A percentile compares a stretch with the other conserved stretches of the same genome.
phyloP scores from a whole-genome alignment of 2,888 invertebrate genomes.

The Aporophyla nigra region DNA sequence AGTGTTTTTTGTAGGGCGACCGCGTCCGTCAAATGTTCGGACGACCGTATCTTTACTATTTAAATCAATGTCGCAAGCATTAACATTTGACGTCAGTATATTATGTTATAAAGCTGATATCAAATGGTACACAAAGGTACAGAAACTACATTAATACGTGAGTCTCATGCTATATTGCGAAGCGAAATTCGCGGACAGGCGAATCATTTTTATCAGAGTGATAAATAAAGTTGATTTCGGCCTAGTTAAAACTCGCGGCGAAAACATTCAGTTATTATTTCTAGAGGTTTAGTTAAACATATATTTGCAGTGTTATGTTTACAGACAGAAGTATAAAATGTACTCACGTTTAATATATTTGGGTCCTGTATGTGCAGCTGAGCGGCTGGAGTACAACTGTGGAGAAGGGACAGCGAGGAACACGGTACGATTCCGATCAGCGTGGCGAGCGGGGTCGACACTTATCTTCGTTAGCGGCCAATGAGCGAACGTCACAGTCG shows the following conservation, averaged over 20 bases:
- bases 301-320: no score
- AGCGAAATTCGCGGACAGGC: slow-evolving; percentile 8
- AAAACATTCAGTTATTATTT: not conserved
- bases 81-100: not conserved
- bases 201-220: slow-evolving; percentile 25
- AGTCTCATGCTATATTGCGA: slow-evolving; percentile 9
- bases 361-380: slow-evolving; percentile 38
- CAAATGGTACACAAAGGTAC: not conserved
- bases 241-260: slow-evolving; percentile 10
- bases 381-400: slow-evolving; percentile 58
- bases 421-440: slow-evolving; percentile 37
- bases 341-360: slow-evolving; percentile 52
- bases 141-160: not conserved
- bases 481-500: slow-evolving; percentile 65
- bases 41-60: no score
- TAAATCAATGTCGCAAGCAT: not conserved
- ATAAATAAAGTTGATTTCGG: slow-evolving; percentile 9
- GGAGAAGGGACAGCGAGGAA: slow-evolving; percentile 48
- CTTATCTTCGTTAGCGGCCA: slow-evolving; percentile 70
- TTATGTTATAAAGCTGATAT: not conserved
- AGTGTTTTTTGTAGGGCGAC: no score
- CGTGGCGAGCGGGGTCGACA: slow-evolving; percentile 46
- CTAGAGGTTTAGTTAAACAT: not conserved
- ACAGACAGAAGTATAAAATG: slow-evolving; percentile 3
- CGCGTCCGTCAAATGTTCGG: no score